A percentile compares a stretch with the other conserved stretches of the same genome.
Evolutionary conservation across 2,113 vertebrate species (phyloP).

Genomic region (Solea solea): DNA sequence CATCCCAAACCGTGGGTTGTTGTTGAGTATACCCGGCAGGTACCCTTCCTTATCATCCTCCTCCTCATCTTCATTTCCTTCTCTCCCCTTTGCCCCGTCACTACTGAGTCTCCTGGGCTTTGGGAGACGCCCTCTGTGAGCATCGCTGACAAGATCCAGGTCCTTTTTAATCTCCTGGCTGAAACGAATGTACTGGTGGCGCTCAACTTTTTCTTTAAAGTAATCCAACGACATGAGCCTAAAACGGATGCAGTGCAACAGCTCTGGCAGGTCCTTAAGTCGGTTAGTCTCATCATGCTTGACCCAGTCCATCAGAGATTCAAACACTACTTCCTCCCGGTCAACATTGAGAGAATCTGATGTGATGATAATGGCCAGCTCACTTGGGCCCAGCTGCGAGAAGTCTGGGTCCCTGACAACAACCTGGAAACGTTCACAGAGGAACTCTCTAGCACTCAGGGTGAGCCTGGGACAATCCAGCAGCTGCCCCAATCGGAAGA

Average conservation of each 20-base stretch:
- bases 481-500: slow-evolving; percentile 90
- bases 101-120: slow-evolving; percentile 79
- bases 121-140: slow-evolving; percentile 85
- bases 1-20: slow-evolving; percentile 97
- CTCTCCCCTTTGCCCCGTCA: slow-evolving; percentile 56
- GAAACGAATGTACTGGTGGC: slow-evolving; percentile 81
- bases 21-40: slow-evolving; percentile 92
- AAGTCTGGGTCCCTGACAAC: slow-evolving; percentile 90
- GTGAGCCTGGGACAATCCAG: slow-evolving; percentile 89
- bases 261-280: slow-evolving; percentile 84
- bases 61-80: slow-evolving; percentile 68
- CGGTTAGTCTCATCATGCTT: slow-evolving; percentile 79
- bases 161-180: slow-evolving; percentile 90
- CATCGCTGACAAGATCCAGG: slow-evolving; percentile 91
- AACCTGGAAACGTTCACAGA: slow-evolving; percentile 87
- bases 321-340: slow-evolving; percentile 90
- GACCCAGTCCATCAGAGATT: slow-evolving; percentile 92
- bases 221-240: slow-evolving; percentile 89
- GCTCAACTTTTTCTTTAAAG: slow-evolving; percentile 89
- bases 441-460: slow-evolving; percentile 87
- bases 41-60: slow-evolving; percentile 74
- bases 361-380: slow-evolving; percentile 89
- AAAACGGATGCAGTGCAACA: slow-evolving; percentile 93
- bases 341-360: slow-evolving; percentile 89
- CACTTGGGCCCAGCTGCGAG: slow-evolving; percentile 85